phyloP scores from a whole-genome alignment of 1,140 invertebrate genomes.

The Acromyrmex charruanus region DNA sequence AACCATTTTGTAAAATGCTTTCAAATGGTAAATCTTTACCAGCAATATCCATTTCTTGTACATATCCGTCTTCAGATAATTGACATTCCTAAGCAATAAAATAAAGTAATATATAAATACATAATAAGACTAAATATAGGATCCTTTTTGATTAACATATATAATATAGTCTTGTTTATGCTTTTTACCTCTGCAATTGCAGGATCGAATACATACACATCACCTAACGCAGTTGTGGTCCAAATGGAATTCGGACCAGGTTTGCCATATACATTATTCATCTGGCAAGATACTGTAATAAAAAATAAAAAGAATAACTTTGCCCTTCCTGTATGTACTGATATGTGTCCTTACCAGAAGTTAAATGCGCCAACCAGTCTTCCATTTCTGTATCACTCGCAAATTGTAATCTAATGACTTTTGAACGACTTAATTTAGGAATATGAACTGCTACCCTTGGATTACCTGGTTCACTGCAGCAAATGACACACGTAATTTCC shows the following conservation, averaged over 20 bases:
- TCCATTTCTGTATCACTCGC: conserved; percentile 93
- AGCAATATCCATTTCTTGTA: conserved; percentile 90
- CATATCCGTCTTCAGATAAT: conserved; percentile 77
- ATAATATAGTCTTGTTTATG: not conserved
- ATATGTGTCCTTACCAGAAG: conserved; percentile 85
- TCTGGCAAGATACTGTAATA: conserved; percentile 89
- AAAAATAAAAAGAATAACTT: conserved; percentile 65
- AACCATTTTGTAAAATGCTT: conserved; percentile 88
- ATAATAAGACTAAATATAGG: conserved; percentile 6
- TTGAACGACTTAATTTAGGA: conserved; percentile 87
- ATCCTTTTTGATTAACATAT: not conserved
- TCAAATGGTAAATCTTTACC: conserved; percentile 90
- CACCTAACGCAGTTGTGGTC: conserved; percentile 92
- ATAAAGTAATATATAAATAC: too few relatives aligned
- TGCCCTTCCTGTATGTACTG: not conserved
- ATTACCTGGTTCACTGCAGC: conserved; percentile 92
- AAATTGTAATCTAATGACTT: conserved; percentile 91
- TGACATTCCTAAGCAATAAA: conserved; percentile 81
- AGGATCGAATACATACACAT: conserved; percentile 93
- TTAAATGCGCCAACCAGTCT: conserved; percentile 94
- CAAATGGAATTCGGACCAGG: conserved; percentile 92
- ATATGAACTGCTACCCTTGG: conserved; percentile 91
- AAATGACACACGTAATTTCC: conserved; percentile 91
- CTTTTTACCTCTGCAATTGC: conserved; percentile 85
- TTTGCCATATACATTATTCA: conserved; percentile 90